A percentile compares a stretch with the other conserved stretches of the same genome.
phyloP scores from a whole-genome alignment of 35 echinoderm and acorn worm species.

The Amphiura filiformis region DNA sequence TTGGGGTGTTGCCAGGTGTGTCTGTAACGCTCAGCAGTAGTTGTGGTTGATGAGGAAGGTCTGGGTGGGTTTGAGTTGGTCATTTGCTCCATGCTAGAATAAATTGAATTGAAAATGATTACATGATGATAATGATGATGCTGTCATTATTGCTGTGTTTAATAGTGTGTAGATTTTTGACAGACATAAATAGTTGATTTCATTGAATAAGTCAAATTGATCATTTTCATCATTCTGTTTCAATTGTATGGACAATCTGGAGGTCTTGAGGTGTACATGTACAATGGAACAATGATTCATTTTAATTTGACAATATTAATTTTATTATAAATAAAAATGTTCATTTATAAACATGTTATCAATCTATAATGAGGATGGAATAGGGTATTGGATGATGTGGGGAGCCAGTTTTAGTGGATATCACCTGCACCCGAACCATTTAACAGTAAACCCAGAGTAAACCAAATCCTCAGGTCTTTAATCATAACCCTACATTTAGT shows the following conservation, averaged over 20 bases:
- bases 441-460: no score
- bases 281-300: no score
- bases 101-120: not conserved
- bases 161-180: not conserved
- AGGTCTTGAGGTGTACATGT: not conserved
- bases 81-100: not conserved
- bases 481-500: no score
- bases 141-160: not conserved
- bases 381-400: no score
- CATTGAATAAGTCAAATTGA: not conserved
- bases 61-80: not conserved
- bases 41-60: not conserved
- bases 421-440: no score
- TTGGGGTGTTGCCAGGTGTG: not conserved
- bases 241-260: not conserved
- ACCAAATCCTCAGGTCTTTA: no score
- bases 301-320: no score
- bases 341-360: no score
- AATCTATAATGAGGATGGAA: no score
- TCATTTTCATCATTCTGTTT: no score
- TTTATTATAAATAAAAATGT: no score
- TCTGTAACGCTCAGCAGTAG: not conserved
- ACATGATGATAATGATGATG: not conserved
- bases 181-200: not conserved
- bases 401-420: no score